Percentiles rank a stretch among this genome's conserved stretches.
Conservation (phyloP, 1,140 invertebrate species). For the Drosophila cardini region DNA sequence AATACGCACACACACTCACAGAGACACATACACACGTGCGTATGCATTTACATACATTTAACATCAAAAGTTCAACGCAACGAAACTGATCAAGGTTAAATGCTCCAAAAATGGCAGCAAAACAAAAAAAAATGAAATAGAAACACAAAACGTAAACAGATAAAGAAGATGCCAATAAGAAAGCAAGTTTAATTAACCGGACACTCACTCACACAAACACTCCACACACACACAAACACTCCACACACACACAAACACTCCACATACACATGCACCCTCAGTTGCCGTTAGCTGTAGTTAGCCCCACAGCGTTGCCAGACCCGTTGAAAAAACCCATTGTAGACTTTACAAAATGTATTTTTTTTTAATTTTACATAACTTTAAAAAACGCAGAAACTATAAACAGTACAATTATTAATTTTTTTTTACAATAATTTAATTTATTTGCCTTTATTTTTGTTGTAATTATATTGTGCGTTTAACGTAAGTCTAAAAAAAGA, state of each 20-base stretch:
- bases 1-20: conserved; percentile 18
- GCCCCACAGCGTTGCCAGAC: conserved; percentile 10
- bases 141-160: conserved; percentile 28
- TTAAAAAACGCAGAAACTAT: conserved; percentile 68
- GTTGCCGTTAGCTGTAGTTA: conserved; percentile 25
- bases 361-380: conserved; percentile 6
- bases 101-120: conserved; percentile 32
- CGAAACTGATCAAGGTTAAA: conserved; percentile 74
- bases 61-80: conserved; percentile 76
- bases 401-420: conserved; percentile 70
- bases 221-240: no score
- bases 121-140: conserved; percentile 16
- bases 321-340: conserved; percentile 10
- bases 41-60: conserved; percentile 55
- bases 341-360: conserved; percentile 46
- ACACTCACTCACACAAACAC: conserved; percentile 18
- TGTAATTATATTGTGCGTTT: conserved; percentile 45
- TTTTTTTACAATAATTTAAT: conserved; percentile 42
- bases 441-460: conserved; percentile 45
- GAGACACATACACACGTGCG: neutral
- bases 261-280: conserved; percentile 8
- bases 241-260: no score
- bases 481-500: conserved; percentile 40
- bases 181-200: conserved; percentile 61
- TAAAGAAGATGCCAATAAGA: conserved; percentile 50